These are phyloP conservation scores for Neodontobutis hainanensis DNA, from an alignment of 2,113 vertebrate species.

Conservation along the genomic window DNA sequence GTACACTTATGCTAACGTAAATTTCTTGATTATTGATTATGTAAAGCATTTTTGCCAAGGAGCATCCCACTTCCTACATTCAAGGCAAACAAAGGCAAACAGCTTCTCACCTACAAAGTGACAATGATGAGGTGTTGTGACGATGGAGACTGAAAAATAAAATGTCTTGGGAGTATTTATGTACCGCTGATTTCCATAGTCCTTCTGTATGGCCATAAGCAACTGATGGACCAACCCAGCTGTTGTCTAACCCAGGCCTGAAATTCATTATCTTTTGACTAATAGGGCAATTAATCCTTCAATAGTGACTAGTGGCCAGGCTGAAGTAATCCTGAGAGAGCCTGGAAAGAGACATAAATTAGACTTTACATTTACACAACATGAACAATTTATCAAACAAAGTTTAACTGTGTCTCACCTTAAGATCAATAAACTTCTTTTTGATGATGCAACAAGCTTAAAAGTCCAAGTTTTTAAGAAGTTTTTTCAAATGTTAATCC, in stretches of 20 bases:
- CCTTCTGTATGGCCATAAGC: constrained; percentile 89
- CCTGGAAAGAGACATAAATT: not conserved
- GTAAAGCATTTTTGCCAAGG: not conserved
- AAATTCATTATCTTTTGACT: constrained; percentile 77
- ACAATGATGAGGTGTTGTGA: constrained; percentile 54
- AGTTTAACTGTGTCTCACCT: not conserved
- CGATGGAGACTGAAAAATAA: constrained; percentile 61
- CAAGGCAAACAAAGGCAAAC: constrained; percentile 24
- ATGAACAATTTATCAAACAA: not conserved
- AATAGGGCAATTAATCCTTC: constrained; percentile 20
- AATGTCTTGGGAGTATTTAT: constrained; percentile 47
- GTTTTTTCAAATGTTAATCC: too few species aligned
- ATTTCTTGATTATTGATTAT: not conserved
- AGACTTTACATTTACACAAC: not conserved
- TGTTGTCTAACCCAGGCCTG: constrained; percentile 69
- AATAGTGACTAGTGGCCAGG: not conserved
- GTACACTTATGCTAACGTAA: too few species aligned
- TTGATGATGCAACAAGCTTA: not conserved
- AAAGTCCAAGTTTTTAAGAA: not conserved
- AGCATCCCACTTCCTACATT: constrained; percentile 6
- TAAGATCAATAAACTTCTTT: not conserved
- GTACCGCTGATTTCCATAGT: not conserved
- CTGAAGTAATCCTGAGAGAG: constrained; percentile 2
- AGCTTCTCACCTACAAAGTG: constrained; percentile 81
- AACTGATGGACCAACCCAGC: constrained; percentile 79